phyloP scores from a whole-genome alignment of 2,113 vertebrate species.

The Cavia porcellus region DNA sequence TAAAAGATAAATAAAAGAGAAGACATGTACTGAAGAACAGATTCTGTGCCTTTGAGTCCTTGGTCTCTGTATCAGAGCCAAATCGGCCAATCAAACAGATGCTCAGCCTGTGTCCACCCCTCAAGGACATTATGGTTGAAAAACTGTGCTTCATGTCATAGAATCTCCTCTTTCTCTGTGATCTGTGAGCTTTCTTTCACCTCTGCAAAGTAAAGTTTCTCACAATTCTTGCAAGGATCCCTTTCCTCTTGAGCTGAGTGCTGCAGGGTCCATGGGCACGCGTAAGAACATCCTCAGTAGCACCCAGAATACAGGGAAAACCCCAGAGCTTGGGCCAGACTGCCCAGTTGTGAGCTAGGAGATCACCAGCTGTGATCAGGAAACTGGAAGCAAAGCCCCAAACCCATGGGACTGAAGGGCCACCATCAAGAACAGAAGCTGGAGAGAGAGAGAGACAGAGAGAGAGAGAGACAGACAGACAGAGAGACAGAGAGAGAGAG shows the following conservation, averaged over 20 bases:
- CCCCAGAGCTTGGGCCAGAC: too few relatives aligned
- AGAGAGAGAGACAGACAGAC: too few relatives aligned
- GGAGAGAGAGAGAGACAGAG: neutral
- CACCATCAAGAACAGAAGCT: neutral
- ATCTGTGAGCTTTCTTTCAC: neutral
- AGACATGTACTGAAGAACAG: neutral
- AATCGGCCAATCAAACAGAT: neutral
- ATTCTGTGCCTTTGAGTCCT: neutral
- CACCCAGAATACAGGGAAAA: too few relatives aligned
- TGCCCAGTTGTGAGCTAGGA: neutral
- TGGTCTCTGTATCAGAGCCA: neutral
- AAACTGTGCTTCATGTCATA: too few relatives aligned
- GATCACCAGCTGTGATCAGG: neutral
- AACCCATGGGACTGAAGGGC: neutral
- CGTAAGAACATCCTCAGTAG: fast-evolving
- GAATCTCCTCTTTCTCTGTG: neutral
- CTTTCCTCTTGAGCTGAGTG: neutral
- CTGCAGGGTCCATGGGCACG: too few relatives aligned
- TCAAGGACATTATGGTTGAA: neutral
- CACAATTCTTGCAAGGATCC: neutral
- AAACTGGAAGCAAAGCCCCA: neutral
- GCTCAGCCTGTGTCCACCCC: neutral
- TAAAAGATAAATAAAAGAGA: neutral
- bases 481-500: too few relatives aligned
- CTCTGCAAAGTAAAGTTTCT: neutral